Evolutionary conservation across 2,888 invertebrate species (phyloP).

Genomic region (Drosophila anceps): DNA sequence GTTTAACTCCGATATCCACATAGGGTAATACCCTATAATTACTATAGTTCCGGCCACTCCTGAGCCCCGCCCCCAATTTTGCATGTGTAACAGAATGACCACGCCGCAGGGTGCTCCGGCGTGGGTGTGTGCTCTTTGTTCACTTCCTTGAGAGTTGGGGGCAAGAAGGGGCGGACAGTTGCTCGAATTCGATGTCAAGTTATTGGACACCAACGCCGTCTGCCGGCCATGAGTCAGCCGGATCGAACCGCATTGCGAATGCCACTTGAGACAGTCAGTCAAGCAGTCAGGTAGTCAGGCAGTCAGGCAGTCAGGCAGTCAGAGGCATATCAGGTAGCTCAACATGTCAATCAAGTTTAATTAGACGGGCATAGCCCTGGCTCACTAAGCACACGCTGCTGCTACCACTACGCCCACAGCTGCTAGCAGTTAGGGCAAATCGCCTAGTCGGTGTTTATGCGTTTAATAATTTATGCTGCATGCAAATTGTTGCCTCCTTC

Average conservation of each 20-base stretch:
- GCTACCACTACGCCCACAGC: neutral
- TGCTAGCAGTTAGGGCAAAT: neutral
- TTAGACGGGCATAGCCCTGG: slow-evolving; percentile 3
- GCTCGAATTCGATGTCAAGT: slow-evolving; percentile 38
- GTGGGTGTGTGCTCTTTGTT: slow-evolving; percentile 10
- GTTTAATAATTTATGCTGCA: slow-evolving; percentile 68
- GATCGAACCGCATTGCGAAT: slow-evolving; percentile 36
- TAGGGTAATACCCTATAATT: neutral
- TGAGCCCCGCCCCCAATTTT: neutral
- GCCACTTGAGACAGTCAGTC: slow-evolving; percentile 35
- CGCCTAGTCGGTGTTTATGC: slow-evolving; percentile 29
- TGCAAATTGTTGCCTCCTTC: slow-evolving; percentile 42
- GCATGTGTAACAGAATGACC: slow-evolving; percentile 12
- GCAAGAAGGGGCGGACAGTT: neutral
- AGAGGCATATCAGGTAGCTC: slow-evolving; percentile 15
- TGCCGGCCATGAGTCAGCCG: slow-evolving; percentile 47
- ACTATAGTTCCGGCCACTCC: neutral
- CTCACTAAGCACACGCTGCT: neutral
- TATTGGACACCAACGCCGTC: slow-evolving; percentile 41
- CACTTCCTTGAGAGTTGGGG: neutral
- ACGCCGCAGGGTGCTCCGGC: slow-evolving; percentile 17
- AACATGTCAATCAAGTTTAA: slow-evolving; percentile 61
- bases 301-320: no score
- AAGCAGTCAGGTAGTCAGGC: no score
- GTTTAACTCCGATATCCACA: neutral